Percentiles rank a stretch among this genome's conserved stretches.
Evolutionary conservation across 2,797 vertebrate genomes (phyloP).

Genomic region (Notamacropus eugenii): DNA sequence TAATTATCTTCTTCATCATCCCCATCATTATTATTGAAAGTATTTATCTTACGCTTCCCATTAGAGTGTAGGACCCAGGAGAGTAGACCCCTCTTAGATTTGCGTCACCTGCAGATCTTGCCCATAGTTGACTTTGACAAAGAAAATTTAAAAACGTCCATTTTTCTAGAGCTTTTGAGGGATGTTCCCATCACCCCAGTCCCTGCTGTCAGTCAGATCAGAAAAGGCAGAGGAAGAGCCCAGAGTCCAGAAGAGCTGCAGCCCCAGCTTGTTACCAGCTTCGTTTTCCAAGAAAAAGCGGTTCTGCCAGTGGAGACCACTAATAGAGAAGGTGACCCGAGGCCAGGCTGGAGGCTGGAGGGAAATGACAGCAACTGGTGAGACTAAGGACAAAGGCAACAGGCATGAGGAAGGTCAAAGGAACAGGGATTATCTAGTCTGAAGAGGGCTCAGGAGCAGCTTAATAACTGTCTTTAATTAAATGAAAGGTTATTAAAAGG

Average conservation of each 20-base stretch:
- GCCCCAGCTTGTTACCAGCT: neutral
- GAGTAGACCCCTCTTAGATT: neutral
- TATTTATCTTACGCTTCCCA: neutral
- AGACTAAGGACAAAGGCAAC: neutral
- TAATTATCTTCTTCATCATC: neutral
- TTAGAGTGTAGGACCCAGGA: neutral
- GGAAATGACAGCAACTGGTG: neutral
- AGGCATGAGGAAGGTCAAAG: neutral
- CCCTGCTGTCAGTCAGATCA: neutral
- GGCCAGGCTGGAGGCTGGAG: neutral
- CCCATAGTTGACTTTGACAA: neutral
- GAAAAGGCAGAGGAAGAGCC: neutral
- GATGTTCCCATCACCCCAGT: neutral
- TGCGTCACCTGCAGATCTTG: neutral
- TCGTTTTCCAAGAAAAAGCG: neutral
- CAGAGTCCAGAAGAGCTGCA: neutral
- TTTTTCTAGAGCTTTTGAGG: neutral
- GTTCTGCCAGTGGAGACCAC: no score
- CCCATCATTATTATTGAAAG: no score
- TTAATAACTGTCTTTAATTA: neutral
- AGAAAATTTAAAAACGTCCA: neutral
- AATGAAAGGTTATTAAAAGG: neutral
- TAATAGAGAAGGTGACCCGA: neutral
- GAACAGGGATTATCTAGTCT: neutral
- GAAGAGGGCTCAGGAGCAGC: neutral